These are phyloP conservation scores for Fissipunctia ypsillon DNA, from an alignment of 2,888 invertebrate species.

Conservation along the genomic window DNA sequence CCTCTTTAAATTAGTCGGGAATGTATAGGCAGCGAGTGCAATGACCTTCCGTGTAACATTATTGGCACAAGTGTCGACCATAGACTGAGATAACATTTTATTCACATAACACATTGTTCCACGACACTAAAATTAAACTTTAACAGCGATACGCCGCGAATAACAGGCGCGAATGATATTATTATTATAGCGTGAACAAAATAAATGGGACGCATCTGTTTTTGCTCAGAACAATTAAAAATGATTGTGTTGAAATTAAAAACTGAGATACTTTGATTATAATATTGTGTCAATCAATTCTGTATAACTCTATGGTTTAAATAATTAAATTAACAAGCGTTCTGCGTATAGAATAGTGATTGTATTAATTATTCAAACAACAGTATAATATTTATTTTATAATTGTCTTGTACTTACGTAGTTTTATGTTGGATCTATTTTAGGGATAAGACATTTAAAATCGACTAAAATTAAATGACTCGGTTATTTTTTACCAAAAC, in stretches of 20 bases:
- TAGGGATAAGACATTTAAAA: background rate
- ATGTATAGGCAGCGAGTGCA: conserved; percentile 45
- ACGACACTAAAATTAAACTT: conserved; percentile 52
- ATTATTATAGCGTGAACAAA: conserved; percentile 25
- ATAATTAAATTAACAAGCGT: background rate
- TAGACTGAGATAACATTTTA: conserved; percentile 32
- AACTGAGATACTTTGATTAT: conserved; percentile 3
- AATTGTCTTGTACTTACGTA: background rate
- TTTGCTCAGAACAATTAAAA: conserved; percentile 19
- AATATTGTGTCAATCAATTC: conserved; percentile 13
- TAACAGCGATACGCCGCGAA: conserved; percentile 18
- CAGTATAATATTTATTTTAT: background rate
- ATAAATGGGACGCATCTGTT: conserved; percentile 57
- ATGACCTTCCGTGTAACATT: conserved; percentile 49
- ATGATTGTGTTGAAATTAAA: conserved; percentile 12
- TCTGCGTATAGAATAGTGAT: background rate
- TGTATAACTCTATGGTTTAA: background rate
- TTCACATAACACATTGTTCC: conserved; percentile 42
- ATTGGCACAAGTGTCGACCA: conserved; percentile 66
- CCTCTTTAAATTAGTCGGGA: conserved; percentile 4
- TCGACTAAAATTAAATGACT: background rate
- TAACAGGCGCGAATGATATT: conserved; percentile 32
- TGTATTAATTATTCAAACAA: background rate
- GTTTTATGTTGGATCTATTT: background rate
- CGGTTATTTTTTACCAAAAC: background rate